These are phyloP conservation scores for Melangyna quadrimaculata DNA, from an alignment of 2,888 invertebrate species.

Conservation along the genomic window DNA sequence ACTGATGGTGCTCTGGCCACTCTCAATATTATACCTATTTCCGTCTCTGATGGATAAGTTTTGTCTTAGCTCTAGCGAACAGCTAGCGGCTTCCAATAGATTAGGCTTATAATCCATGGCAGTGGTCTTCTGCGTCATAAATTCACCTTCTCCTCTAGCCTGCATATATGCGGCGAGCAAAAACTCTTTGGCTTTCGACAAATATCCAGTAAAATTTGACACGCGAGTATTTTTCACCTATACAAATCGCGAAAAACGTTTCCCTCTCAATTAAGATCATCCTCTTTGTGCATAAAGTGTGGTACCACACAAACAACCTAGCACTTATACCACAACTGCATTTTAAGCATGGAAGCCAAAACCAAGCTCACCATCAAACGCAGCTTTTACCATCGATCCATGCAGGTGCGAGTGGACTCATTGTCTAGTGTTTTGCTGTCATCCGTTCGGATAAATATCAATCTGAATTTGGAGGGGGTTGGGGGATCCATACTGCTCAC, in stretches of 20 bases:
- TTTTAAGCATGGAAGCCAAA: neutral
- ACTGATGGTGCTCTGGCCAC: conserved; percentile 19
- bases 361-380: conserved; percentile 24
- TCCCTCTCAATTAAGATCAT: conserved; percentile 65
- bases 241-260: conserved; percentile 46
- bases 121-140: conserved; percentile 47
- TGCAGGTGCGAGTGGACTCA: conserved; percentile 64
- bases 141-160: conserved; percentile 9
- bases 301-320: neutral
- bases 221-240: conserved; percentile 60
- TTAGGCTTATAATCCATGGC: conserved; percentile 43
- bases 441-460: conserved; percentile 60
- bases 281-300: conserved; percentile 39
- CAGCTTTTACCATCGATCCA: conserved; percentile 11
- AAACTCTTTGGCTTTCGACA: conserved; percentile 34
- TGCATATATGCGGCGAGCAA: neutral
- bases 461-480: conserved; percentile 11
- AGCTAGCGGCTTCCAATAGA: neutral
- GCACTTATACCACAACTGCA: neutral
- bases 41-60: conserved; percentile 66
- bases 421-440: conserved; percentile 54
- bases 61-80: neutral
- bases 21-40: conserved; percentile 58
- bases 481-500: conserved; percentile 44
- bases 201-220: conserved; percentile 67